Conservation (phyloP, 2,888 invertebrate genomes). For the Allolobophora icterica region DNA sequence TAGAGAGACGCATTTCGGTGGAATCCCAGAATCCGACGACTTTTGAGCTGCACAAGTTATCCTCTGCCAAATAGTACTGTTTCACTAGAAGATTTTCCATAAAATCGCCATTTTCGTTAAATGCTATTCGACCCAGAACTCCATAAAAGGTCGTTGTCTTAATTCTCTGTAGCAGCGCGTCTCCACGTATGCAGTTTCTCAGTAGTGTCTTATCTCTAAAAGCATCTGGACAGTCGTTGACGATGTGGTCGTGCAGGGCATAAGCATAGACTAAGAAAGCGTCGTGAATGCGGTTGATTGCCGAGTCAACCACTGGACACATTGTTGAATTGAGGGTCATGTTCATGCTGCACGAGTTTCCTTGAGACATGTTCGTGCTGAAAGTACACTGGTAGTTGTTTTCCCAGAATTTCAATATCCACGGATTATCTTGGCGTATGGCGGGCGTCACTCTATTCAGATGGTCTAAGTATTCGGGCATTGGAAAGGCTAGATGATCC, state of each 20-base stretch:
- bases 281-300: constrained; percentile 49
- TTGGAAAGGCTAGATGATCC: constrained; percentile 21
- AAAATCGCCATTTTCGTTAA: constrained; percentile 54
- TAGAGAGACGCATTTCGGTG: not conserved
- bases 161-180: constrained; percentile 49
- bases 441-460: not conserved
- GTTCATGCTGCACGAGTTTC: not conserved
- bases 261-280: constrained; percentile 53
- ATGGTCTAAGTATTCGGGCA: constrained; percentile 21
- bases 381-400: constrained; percentile 32
- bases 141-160: constrained; percentile 51
- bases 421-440: constrained; percentile 25
- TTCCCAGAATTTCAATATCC: constrained; percentile 30
- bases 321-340: not conserved
- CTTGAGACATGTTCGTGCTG: no score
- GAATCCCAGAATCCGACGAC: constrained; percentile 34
- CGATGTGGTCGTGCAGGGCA: constrained; percentile 51
- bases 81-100: constrained; percentile 51
- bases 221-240: constrained; percentile 49
- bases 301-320: not conserved
- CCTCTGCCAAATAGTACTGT: constrained; percentile 47
- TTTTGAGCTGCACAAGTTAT: not conserved
- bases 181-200: constrained; percentile 48
- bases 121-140: constrained; percentile 51
- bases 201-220: constrained; percentile 35